These are phyloP conservation scores for Paramormyrops kingsleyae DNA, from an alignment of 2,113 vertebrate genomes.

Conservation along the genomic window DNA sequence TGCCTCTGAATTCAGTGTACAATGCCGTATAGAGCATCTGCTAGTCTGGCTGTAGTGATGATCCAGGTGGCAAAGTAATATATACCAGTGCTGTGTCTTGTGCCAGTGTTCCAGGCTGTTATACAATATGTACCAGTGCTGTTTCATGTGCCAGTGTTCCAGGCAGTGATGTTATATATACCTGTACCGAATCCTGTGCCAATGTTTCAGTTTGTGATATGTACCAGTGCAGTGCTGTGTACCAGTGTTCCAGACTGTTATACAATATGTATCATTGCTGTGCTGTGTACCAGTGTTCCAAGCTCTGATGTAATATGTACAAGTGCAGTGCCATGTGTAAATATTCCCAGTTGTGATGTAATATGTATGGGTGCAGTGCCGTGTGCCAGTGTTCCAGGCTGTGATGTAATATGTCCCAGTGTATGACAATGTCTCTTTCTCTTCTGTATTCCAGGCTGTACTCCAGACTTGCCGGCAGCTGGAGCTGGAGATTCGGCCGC, in stretches of 20 bases:
- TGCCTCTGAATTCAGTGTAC: not conserved
- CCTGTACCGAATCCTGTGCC: not conserved
- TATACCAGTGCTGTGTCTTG: not conserved
- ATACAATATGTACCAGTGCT: too few relatives aligned
- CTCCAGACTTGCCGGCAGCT: slow-evolving; percentile 84
- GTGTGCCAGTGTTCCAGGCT: not conserved
- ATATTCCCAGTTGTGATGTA: slow-evolving; percentile 66
- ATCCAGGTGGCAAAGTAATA: not conserved
- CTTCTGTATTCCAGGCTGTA: slow-evolving; percentile 68
- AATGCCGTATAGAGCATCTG: not conserved
- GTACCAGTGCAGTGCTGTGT: not conserved
- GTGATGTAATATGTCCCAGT: not conserved
- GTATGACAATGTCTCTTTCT: not conserved
- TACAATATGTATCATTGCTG: not conserved
- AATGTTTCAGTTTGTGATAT: not conserved
- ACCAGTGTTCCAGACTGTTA: not conserved
- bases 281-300: not conserved
- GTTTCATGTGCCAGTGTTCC: not conserved
- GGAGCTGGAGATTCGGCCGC: slow-evolving; percentile 88
- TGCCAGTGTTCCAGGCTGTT: too few relatives aligned
- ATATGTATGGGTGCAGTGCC: not conserved
- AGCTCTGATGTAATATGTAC: not conserved
- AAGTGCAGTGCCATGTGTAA: not conserved
- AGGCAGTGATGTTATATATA: not conserved
- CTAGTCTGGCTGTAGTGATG: not conserved